These are phyloP conservation scores for Mycalesis mineus DNA, from an alignment of 2,888 invertebrate species.

Conservation along the genomic window DNA sequence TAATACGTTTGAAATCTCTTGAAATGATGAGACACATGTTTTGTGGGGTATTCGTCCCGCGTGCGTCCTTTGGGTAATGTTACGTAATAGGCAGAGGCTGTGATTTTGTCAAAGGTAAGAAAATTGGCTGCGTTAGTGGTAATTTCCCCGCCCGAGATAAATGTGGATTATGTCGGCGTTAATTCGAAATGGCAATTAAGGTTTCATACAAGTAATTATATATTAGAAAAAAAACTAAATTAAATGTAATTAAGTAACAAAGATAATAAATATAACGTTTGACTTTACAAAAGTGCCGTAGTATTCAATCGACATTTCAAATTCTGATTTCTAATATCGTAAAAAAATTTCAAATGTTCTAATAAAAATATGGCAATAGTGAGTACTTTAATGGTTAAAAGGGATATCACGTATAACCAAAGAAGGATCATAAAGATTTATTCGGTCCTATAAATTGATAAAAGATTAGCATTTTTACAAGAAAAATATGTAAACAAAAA, in stretches of 20 bases:
- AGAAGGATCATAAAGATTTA: no score
- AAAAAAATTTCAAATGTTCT: no score
- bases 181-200: conserved; percentile 34
- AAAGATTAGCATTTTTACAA: no score
- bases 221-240: neutral
- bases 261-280: no score
- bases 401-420: no score
- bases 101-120: conserved; percentile 78
- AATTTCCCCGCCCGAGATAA: conserved; percentile 57
- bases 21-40: conserved; percentile 44
- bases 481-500: no score
- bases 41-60: conserved; percentile 58
- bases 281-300: no score
- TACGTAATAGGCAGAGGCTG: conserved; percentile 69
- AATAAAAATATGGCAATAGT: neutral
- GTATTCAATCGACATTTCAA: no score
- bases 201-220: conserved; percentile 14
- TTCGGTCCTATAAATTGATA: no score
- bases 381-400: no score
- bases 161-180: conserved; percentile 55
- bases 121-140: conserved; percentile 75
- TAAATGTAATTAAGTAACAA: no score
- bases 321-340: no score
- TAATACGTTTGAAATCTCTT: conserved; percentile 59
- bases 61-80: conserved; percentile 75